Percentiles rank a stretch among this genome's conserved stretches.
phyloP scores from a whole-genome alignment of 2,888 invertebrate genomes.

The Sphinx pinastri region DNA sequence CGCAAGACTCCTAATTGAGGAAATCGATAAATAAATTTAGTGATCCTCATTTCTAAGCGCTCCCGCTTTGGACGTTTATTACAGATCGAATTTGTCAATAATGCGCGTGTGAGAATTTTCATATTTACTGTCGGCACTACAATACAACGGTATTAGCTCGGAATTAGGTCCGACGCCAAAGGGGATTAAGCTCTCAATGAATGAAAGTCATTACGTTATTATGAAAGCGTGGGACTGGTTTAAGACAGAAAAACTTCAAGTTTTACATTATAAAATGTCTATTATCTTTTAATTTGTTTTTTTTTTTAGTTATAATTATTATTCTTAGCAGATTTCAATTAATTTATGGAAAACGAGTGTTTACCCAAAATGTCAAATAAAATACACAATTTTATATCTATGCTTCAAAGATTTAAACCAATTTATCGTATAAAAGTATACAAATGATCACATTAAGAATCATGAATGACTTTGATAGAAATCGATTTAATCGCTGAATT shows the following conservation, averaged over 20 bases:
- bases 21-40: conserved; percentile 68
- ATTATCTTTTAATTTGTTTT: too few relatives aligned
- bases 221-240: conserved; percentile 12
- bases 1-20: conserved; percentile 53
- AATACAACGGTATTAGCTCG: conserved; percentile 24
- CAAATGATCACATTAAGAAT: background rate
- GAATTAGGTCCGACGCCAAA: conserved; percentile 18
- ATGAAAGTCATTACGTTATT: conserved; percentile 9
- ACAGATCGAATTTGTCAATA: conserved; percentile 44
- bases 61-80: conserved; percentile 37
- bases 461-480: background rate
- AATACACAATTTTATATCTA: too few relatives aligned
- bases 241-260: background rate
- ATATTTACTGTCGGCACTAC: conserved; percentile 31
- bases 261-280: too few relatives aligned
- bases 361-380: too few relatives aligned
- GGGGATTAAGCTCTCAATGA: conserved; percentile 2
- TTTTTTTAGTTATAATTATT: too few relatives aligned
- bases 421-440: background rate
- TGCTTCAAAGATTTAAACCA: background rate
- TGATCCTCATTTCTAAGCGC: conserved; percentile 35
- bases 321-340: too few relatives aligned
- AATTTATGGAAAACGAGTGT: too few relatives aligned
- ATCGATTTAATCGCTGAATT: background rate
- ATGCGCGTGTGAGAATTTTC: conserved; percentile 33